phyloP scores from a whole-genome alignment of 2,888 invertebrate genomes.

The Antitype chi region DNA sequence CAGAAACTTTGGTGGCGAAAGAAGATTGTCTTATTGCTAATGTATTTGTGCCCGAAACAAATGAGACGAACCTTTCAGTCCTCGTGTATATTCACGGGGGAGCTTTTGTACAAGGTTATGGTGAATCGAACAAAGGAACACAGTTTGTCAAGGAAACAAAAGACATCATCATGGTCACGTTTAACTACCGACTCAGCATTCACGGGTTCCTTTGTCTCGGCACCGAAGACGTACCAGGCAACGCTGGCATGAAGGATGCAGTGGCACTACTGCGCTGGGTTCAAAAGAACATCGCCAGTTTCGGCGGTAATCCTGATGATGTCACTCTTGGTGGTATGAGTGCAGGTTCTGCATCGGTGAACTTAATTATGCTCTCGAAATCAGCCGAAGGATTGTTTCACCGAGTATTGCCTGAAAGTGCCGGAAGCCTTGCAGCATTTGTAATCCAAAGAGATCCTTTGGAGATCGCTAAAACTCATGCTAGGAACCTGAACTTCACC shows the following conservation, averaged over 20 bases:
- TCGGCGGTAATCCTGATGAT: not conserved
- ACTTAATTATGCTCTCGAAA: slow-evolving; percentile 1
- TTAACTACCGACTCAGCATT: slow-evolving; percentile 16
- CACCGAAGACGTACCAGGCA: slow-evolving; percentile 71
- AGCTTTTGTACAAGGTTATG: slow-evolving; percentile 33
- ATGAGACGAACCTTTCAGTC: slow-evolving; percentile 68
- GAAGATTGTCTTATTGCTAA: slow-evolving; percentile 68
- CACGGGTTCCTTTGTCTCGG: slow-evolving; percentile 74
- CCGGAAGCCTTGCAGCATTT: not conserved
- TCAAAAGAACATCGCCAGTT: not conserved
- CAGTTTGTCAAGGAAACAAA: not conserved
- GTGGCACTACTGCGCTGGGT: slow-evolving; percentile 52
- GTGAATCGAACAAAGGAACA: not conserved
- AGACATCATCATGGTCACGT: slow-evolving; percentile 6
- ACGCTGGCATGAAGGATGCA: slow-evolving; percentile 73
- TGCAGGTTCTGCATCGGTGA: not conserved
- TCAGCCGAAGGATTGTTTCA: not conserved
- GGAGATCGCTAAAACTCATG: not conserved
- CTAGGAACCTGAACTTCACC: not conserved
- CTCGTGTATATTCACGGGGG: slow-evolving; percentile 71
- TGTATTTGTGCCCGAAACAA: slow-evolving; percentile 67
- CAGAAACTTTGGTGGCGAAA: slow-evolving; percentile 1
- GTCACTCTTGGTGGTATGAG: not conserved
- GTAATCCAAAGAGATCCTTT: not conserved
- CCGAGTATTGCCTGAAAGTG: not conserved